Conservation (phyloP, 2,888 invertebrate genomes). For the Drosophila infuscata region DNA sequence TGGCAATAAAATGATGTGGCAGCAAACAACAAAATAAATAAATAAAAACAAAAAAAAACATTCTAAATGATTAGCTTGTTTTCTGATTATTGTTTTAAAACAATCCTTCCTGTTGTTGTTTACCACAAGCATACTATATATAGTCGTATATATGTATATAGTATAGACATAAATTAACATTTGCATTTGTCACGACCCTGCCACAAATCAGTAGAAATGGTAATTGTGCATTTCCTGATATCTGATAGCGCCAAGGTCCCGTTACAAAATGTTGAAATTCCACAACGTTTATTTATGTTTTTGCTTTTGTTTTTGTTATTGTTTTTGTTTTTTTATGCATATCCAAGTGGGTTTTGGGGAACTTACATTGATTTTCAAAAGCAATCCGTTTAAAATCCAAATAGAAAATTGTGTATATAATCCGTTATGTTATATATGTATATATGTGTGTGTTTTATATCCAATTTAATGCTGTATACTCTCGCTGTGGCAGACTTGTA, state of each 20-base stretch:
- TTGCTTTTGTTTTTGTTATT: background rate
- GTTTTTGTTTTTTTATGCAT: background rate
- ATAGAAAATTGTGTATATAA: constrained; percentile 16
- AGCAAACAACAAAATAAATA: background rate
- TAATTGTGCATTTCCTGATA: constrained; percentile 67
- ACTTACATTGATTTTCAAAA: constrained; percentile 84
- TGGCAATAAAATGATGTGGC: background rate
- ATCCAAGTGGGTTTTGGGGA: constrained; percentile 16
- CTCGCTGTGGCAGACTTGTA: constrained; percentile 12
- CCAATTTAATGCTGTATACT: constrained; percentile 42
- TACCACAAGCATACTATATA: constrained; percentile 13
- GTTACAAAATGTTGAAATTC: constrained; percentile 13
- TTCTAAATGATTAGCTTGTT: constrained; percentile 10
- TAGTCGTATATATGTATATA: background rate
- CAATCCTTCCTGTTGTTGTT: constrained; percentile 39
- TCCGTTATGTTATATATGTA: constrained; percentile 8
- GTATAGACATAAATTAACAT: constrained; percentile 39
- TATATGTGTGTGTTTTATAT: constrained; percentile 32
- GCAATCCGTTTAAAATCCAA: constrained; percentile 78
- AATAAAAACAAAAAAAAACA: constrained; percentile 3
- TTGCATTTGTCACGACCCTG: constrained; percentile 61
- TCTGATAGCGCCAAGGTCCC: constrained; percentile 48
- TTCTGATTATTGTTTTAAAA: constrained; percentile 5
- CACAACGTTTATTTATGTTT: background rate
- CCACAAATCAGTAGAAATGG: constrained; percentile 60